Conservation (phyloP, 2,797 vertebrate genomes). For the Agapornis canus region DNA sequence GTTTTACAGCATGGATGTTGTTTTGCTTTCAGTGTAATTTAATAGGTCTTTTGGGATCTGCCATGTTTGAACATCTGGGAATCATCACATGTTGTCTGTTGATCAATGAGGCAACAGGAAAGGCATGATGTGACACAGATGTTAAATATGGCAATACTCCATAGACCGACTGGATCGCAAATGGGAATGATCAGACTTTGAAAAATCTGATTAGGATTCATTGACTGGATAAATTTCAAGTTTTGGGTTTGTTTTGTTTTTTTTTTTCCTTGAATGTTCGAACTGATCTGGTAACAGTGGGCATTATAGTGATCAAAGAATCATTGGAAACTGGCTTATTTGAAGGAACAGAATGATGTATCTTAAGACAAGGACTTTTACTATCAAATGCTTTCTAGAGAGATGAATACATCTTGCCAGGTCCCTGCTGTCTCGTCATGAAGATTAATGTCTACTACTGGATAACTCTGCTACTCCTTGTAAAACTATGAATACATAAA, state of each 20-base stretch:
- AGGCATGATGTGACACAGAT: constrained; percentile 73
- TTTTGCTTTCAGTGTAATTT: constrained; percentile 54
- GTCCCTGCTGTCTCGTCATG: constrained; percentile 7
- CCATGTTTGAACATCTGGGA: constrained; percentile 70
- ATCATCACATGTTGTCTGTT: constrained; percentile 65
- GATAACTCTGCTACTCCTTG: neutral
- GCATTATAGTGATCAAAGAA: neutral
- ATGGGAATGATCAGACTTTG: constrained; percentile 59
- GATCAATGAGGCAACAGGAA: constrained; percentile 73
- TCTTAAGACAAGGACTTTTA: constrained; percentile 4
- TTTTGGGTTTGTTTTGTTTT: neutral
- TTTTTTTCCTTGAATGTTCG: neutral
- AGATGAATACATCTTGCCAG: constrained; percentile 10
- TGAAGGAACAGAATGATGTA: neutral
- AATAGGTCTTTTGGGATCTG: constrained; percentile 49
- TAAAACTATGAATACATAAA: constrained; percentile 29
- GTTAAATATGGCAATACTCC: constrained; percentile 61
- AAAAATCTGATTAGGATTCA: constrained; percentile 50
- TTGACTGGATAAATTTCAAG: constrained; percentile 26
- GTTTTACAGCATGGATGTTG: neutral
- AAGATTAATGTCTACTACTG: constrained; percentile 42
- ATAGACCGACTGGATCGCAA: constrained; percentile 60
- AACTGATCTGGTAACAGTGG: neutral
- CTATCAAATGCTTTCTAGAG: neutral
- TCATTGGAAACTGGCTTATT: neutral